Evolutionary conservation across 2,113 vertebrate genomes (phyloP).

Genomic region (Sander lucioperca): DNA sequence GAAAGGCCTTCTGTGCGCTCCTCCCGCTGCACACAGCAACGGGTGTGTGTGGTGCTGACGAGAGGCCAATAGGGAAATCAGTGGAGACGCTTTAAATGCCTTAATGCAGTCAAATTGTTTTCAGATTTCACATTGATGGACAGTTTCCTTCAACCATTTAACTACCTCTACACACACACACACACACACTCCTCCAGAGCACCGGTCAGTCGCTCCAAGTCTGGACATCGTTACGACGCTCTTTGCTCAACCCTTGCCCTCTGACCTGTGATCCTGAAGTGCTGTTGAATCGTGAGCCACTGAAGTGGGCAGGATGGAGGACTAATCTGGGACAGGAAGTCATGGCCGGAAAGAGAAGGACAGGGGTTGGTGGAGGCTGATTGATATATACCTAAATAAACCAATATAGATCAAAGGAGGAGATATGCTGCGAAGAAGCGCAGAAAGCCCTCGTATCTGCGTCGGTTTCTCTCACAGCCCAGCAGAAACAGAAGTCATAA

Average conservation of each 20-base stretch:
- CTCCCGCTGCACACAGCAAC: slow-evolving; percentile 46
- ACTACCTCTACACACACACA: slow-evolving; percentile 66
- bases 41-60: slow-evolving; percentile 67
- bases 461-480: slow-evolving; percentile 6
- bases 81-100: slow-evolving; percentile 79
- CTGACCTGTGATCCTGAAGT: slow-evolving; percentile 82
- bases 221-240: slow-evolving; percentile 84
- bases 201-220: slow-evolving; percentile 71
- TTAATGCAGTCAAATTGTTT: slow-evolving; percentile 85
- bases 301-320: slow-evolving; percentile 74
- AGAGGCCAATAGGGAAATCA: slow-evolving; percentile 81
- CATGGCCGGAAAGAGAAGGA: slow-evolving; percentile 67
- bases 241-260: slow-evolving; percentile 75
- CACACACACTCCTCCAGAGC: slow-evolving; percentile 31
- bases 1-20: slow-evolving; percentile 66
- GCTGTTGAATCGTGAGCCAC: slow-evolving; percentile 71
- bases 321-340: slow-evolving; percentile 74
- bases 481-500: slow-evolving; percentile 64
- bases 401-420: slow-evolving; percentile 77
- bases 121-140: slow-evolving; percentile 83
- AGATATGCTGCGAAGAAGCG: slow-evolving; percentile 62
- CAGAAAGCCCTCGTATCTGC: slow-evolving; percentile 46
- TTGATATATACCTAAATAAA: slow-evolving; percentile 80
- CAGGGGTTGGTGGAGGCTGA: slow-evolving; percentile 66
- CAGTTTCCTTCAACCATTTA: slow-evolving; percentile 83